A percentile compares a stretch with the other conserved stretches of the same genome.
phyloP scores from a whole-genome alignment of 2,888 invertebrate species.

The Heliconius hortense region DNA sequence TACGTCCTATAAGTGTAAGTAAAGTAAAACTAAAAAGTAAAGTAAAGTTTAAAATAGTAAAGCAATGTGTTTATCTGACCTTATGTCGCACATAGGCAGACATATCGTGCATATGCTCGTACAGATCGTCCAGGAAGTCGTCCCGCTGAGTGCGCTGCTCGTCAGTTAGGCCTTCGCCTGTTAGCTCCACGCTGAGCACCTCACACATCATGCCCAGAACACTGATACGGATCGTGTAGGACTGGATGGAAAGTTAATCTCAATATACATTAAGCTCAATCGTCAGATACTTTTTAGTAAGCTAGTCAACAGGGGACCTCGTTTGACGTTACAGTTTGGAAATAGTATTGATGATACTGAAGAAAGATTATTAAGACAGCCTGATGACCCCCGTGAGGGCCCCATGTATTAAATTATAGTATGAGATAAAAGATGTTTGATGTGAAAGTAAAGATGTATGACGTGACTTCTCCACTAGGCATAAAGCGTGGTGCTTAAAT shows the following conservation, averaged over 20 bases:
- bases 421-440: no score
- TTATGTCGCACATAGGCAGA: constrained; percentile 93
- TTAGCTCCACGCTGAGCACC: constrained; percentile 87
- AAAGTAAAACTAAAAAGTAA: no score
- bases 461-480: no score
- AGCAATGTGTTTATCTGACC: constrained; percentile 61
- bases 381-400: no score
- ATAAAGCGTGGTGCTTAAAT: no score
- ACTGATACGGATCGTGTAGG: constrained; percentile 88
- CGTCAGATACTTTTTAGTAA: neutral
- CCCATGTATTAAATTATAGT: no score
- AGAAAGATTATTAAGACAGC: no score
- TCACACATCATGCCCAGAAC: constrained; percentile 92
- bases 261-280: neutral
- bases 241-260: constrained; percentile 60
- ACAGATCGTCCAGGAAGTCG: constrained; percentile 89
- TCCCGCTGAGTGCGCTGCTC: constrained; percentile 87
- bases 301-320: neutral
- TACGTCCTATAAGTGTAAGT: no score
- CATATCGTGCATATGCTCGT: constrained; percentile 91
- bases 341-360: no score
- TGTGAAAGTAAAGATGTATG: no score
- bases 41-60: no score
- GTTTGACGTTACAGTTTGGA: no score
- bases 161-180: constrained; percentile 86